phyloP scores from a whole-genome alignment of 2,797 vertebrate genomes.

The Propithecus perrieri region DNA sequence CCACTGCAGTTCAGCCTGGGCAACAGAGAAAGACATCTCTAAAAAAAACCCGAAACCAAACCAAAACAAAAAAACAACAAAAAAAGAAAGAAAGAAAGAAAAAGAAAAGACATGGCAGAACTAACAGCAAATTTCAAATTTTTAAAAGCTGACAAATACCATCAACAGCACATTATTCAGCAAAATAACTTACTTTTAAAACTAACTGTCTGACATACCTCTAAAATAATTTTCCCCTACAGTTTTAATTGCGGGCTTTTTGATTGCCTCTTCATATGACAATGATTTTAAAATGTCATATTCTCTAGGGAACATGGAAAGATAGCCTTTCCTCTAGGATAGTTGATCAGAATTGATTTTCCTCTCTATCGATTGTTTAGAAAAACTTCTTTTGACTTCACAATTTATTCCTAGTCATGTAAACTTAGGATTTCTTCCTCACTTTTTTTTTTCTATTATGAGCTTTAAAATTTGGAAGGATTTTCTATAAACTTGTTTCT shows the following conservation, averaged over 20 bases:
- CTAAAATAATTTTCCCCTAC: neutral
- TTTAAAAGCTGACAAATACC: slow-evolving; percentile 13
- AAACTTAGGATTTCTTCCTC: neutral
- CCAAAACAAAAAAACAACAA: too few relatives aligned
- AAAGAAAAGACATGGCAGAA: neutral
- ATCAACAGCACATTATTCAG: neutral
- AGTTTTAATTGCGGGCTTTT: neutral
- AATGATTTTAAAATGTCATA: neutral
- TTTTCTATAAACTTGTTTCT: neutral
- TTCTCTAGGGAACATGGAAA: neutral
- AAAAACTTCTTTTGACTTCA: neutral
- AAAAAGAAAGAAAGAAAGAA: too few relatives aligned
- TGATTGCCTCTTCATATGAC: neutral
- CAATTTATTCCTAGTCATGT: neutral
- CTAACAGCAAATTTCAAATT: neutral
- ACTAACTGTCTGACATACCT: neutral
- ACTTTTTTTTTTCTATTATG: neutral
- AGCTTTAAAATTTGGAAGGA: neutral
- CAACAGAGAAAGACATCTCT: too few relatives aligned
- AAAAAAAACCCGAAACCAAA: too few relatives aligned
- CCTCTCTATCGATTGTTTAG: neutral
- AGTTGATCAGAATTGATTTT: neutral
- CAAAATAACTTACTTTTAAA: neutral
- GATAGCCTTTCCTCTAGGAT: neutral
- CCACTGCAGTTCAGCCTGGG: too few relatives aligned